Conservation (phyloP, 2,113 vertebrate genomes). For the Suncus etruscus region DNA sequence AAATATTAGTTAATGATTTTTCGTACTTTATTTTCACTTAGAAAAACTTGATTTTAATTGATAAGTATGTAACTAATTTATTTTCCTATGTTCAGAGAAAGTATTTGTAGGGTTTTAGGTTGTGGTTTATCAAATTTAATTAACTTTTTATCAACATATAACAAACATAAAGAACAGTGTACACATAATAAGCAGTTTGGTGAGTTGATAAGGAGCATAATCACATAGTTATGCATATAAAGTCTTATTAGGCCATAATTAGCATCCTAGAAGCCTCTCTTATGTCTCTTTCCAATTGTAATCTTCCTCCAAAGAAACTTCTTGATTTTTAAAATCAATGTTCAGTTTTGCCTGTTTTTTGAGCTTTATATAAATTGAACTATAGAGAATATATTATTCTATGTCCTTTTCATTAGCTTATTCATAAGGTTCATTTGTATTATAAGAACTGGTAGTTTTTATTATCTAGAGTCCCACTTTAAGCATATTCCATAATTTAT, state of each 20-base stretch:
- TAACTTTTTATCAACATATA: conserved; percentile 46
- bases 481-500: not conserved
- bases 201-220: conserved; percentile 13
- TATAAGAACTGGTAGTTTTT: conserved; percentile 5
- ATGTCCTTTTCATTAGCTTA: not conserved
- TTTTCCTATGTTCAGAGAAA: conserved; percentile 56
- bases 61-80: conserved; percentile 63
- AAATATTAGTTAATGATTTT: not conserved
- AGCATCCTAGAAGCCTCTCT: not conserved
- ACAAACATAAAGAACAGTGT: not conserved
- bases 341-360: not conserved
- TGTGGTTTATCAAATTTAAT: conserved; percentile 29
- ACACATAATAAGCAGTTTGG: not conserved
- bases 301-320: not conserved
- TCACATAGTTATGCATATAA: not conserved
- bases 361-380: conserved; percentile 19
- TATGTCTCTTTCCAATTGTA: not conserved
- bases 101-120: conserved; percentile 46
- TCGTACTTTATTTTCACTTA: conserved; percentile 47
- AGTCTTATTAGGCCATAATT: not conserved
- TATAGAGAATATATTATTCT: not conserved
- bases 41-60: not conserved
- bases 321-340: not conserved
- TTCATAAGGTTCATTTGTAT: conserved; percentile 16
- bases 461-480: not conserved